Evolutionary conservation across 2,113 vertebrate genomes (phyloP).

Genomic region (Apistogramma diplotaenia): DNA sequence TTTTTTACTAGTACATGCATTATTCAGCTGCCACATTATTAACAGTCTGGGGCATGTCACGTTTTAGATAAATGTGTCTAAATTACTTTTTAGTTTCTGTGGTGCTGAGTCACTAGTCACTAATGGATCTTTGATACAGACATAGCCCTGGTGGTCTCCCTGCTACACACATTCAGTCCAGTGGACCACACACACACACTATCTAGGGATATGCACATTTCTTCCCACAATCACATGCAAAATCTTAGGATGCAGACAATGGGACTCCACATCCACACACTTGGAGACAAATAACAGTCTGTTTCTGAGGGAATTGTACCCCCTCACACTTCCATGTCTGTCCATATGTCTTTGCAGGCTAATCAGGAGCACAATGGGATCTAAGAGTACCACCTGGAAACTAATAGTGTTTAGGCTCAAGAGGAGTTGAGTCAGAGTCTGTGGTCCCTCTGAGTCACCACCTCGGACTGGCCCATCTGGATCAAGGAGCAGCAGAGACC

Average conservation of each 20-base stretch:
- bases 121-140: not conserved
- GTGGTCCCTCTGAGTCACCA: slow-evolving; percentile 34
- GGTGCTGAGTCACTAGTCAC: slow-evolving; percentile 7
- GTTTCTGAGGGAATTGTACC: not conserved
- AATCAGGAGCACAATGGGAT: slow-evolving; percentile 46
- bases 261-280: not conserved
- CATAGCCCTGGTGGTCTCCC: slow-evolving; percentile 22
- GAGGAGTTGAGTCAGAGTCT: slow-evolving; percentile 54
- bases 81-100: not conserved
- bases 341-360: not conserved
- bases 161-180: not conserved
- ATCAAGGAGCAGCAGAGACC: not conserved
- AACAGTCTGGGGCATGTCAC: not conserved
- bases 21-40: not conserved
- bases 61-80: not conserved
- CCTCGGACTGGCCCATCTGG: not conserved
- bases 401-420: slow-evolving; percentile 30
- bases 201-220: not conserved
- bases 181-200: slow-evolving; percentile 2
- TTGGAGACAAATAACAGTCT: not conserved
- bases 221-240: not conserved
- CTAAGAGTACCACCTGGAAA: slow-evolving; percentile 40
- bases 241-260: not conserved
- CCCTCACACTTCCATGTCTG: not conserved
- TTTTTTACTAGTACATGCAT: not conserved